Evolutionary conservation across 2,113 vertebrate genomes (phyloP).

Genomic region (Mesembrinibis cayennensis): DNA sequence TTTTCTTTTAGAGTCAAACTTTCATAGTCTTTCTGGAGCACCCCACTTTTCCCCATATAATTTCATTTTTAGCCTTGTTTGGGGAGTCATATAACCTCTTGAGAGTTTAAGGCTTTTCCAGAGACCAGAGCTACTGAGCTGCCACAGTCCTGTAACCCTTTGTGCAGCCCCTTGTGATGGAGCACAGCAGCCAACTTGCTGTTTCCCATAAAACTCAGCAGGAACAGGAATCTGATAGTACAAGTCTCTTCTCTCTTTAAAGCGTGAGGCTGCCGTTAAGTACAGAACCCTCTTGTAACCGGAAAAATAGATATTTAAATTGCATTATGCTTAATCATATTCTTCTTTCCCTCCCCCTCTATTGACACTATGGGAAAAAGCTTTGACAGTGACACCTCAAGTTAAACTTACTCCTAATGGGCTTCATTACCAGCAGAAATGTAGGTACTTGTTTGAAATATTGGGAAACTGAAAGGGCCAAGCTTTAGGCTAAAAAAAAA

Average conservation of each 20-base stretch:
- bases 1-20: not conserved
- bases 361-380: not conserved
- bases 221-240: not conserved
- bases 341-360: not conserved
- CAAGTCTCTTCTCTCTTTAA: not conserved
- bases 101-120: not conserved
- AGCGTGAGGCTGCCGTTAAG: not conserved
- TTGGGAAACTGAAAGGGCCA: not conserved
- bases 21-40: not conserved
- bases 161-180: not conserved
- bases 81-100: not conserved
- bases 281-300: not conserved
- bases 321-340: not conserved
- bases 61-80: not conserved
- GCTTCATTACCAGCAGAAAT: not conserved
- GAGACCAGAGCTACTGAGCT: not conserved
- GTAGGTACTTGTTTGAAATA: not conserved
- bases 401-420: not conserved
- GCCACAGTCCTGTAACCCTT: fast-evolving
- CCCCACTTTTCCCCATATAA: not conserved
- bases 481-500: not conserved
- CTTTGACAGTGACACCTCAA: not conserved
- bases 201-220: not conserved
- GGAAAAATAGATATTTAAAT: not conserved
- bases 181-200: not conserved